phyloP scores from a whole-genome alignment of 2,888 invertebrate species.

The Polydrusus cervinus region DNA sequence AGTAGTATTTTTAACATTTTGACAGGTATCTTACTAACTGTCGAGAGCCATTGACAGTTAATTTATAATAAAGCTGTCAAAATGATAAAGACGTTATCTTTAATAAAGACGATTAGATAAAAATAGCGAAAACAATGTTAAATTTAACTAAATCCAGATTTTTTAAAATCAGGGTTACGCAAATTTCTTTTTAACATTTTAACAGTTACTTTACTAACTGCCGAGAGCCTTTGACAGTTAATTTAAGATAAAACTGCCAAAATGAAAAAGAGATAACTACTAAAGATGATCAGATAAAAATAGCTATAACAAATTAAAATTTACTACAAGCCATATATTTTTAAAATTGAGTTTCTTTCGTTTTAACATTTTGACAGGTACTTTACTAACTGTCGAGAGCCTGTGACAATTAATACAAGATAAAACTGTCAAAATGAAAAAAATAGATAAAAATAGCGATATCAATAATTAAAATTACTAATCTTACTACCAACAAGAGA shows the following conservation, averaged over 20 bases:
- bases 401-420: not conserved
- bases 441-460: not conserved
- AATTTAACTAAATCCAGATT: no score
- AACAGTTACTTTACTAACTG: not conserved
- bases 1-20: conserved; percentile 1
- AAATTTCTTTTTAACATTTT: not conserved
- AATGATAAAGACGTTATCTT: not conserved
- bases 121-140: no score
- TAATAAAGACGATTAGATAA: not conserved
- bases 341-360: not conserved
- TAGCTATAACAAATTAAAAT: not conserved
- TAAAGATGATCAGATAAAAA: not conserved
- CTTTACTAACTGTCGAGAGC: conserved; percentile 1
- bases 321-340: no score
- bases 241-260: not conserved
- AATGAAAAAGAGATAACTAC: not conserved
- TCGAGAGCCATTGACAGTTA: conserved; percentile 8
- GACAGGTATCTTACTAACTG: not conserved
- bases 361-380: not conserved
- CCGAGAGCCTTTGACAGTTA: conserved; percentile 10
- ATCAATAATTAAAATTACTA: no score
- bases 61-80: not conserved
- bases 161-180: no score
- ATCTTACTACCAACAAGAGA: no score
- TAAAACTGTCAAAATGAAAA: conserved; percentile 1